Evolutionary conservation across 1,140 invertebrate genomes (phyloP), one percentile per base, ranked within the genome.

Genomic region (Dolichoris vasculosae): DNA sequence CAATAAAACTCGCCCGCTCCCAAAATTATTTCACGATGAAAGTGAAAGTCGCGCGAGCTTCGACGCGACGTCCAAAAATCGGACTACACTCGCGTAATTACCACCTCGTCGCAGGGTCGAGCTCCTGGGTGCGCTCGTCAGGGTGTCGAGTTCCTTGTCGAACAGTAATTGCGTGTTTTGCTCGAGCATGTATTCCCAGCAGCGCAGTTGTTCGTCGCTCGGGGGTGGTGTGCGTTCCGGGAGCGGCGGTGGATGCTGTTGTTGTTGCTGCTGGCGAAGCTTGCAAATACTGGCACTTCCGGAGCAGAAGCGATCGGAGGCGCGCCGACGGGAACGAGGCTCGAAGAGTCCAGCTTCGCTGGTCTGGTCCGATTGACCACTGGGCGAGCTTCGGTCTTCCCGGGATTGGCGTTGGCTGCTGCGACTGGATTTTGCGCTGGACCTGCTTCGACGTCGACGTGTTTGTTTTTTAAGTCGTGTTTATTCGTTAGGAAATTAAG

Each of bases 101-200:
- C 73, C 80, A 83, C 85, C 75, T 83, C 85, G 81, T 26, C 71
- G 85, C 0, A 82, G 40, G 20, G 55, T 73, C 11, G 35, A 73
- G 38, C 32, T 71, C 35, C 55, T 20, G 30, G 69, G 55, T 1
- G 55, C 85, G 48, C 64, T 96, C 0, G 96, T 96, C 32, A 98
- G 91, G 20, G 97, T 97, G 90, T 98, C 97, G 69, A 98, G 90
- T 91, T 98, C 97, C 89, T 97, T 97, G 91, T 97, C 97, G 87
- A 98, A 98, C 0, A 98, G 89, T 86, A 98, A 92, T 89, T 98
- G 97, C 0, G 97, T 97, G 89, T 98, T 98, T 92, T 98, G 97
- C 89, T 98, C 97, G 32, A 98, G 90, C 96, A 98, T 98, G 89
- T 98, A 98, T 88, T 98, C 97, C 97, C 97, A 98, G 89, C 97